Conservation (phyloP, 2,797 vertebrate species). For the Lithobates sylvaticus region DNA sequence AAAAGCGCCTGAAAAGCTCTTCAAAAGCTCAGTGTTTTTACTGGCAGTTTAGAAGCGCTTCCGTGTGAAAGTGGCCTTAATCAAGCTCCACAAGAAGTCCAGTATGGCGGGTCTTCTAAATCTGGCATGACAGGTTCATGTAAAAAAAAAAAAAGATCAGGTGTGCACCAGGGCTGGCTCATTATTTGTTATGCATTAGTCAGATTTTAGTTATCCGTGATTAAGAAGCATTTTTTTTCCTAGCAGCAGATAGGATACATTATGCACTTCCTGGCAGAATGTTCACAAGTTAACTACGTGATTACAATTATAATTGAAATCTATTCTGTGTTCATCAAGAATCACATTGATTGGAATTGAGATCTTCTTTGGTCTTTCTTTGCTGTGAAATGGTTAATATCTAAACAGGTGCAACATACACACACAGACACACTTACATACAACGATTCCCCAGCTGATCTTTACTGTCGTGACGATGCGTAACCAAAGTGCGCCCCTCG, state of each 20-base stretch:
- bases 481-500: conserved; percentile 21
- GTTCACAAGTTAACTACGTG: not conserved
- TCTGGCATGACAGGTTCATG: not conserved
- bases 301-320: not conserved
- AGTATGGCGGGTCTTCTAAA: too few species aligned
- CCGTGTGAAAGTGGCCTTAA: too few species aligned
- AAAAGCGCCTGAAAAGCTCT: too few species aligned
- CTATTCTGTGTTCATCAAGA: not conserved
- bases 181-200: not conserved
- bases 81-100: too few species aligned
- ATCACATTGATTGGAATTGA: not conserved
- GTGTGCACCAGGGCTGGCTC: not conserved
- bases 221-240: not conserved
- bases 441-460: not conserved
- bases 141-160: not conserved
- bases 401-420: conserved; percentile 6
- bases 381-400: not conserved
- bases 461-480: not conserved
- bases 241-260: not conserved
- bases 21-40: too few species aligned
- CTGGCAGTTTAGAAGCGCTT: too few species aligned
- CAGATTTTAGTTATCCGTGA: not conserved
- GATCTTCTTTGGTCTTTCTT: not conserved
- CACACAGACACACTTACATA: not conserved
- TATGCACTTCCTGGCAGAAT: not conserved